phyloP scores from a whole-genome alignment of 2,888 invertebrate genomes.

The Leucozona laternaria region DNA sequence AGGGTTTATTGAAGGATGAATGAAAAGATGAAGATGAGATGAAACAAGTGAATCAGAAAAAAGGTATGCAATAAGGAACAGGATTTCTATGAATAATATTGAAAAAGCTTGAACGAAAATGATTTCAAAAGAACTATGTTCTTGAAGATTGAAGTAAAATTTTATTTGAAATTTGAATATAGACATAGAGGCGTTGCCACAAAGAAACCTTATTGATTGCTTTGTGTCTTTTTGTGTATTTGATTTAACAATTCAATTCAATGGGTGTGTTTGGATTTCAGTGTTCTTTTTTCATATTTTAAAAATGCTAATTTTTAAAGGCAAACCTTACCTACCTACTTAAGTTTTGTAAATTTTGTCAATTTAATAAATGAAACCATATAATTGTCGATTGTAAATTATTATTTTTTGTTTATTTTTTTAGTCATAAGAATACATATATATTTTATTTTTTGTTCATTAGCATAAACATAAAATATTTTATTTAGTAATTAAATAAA shows the following conservation, averaged over 20 bases:
- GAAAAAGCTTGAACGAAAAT: not conserved
- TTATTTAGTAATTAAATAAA: too few relatives aligned
- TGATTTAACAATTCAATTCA: not conserved
- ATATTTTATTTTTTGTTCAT: too few relatives aligned
- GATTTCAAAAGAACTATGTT: not conserved
- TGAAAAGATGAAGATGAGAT: conserved; percentile 1
- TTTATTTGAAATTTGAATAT: conserved; percentile 19
- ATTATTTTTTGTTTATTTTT: too few relatives aligned
- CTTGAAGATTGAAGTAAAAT: not conserved
- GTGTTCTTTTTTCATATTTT: not conserved
- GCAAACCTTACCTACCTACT: too few relatives aligned
- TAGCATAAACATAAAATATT: too few relatives aligned
- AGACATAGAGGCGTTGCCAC: not conserved
- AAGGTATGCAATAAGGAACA: not conserved
- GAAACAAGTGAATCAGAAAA: conserved; percentile 31
- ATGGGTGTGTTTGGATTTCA: not conserved
- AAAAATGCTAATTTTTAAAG: not conserved
- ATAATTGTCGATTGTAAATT: too few relatives aligned
- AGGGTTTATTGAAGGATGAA: conserved; percentile 18
- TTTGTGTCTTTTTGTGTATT: not conserved
- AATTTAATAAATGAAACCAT: too few relatives aligned
- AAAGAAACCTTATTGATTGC: not conserved
- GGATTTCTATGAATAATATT: conserved; percentile 7
- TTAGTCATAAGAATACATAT: too few relatives aligned
- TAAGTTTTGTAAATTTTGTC: too few relatives aligned